Conservation (phyloP, 2,797 vertebrate genomes). For the Eulemur coronatus region DNA sequence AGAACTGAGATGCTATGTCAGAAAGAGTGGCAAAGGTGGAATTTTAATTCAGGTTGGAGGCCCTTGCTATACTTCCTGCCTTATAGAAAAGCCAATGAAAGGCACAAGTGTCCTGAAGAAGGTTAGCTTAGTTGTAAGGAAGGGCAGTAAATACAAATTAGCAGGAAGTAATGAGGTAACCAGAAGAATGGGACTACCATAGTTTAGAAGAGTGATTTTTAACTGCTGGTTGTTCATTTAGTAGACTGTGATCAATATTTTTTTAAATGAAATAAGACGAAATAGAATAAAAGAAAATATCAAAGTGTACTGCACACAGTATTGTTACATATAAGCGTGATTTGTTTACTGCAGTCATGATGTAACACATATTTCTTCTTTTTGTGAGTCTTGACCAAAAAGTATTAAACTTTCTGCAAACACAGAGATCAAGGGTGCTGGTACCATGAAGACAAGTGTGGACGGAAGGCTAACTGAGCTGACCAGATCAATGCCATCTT, state of each 20-base stretch:
- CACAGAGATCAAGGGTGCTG: not conserved
- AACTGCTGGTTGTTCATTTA: not conserved
- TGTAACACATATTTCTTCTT: not conserved
- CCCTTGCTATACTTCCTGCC: not conserved
- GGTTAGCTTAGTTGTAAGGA: not conserved
- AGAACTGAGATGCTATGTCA: not conserved
- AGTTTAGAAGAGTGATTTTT: slow-evolving; percentile 1
- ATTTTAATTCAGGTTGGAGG: not conserved
- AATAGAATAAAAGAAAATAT: slow-evolving; percentile 27
- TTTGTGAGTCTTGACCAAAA: not conserved
- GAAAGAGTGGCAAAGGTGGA: not conserved
- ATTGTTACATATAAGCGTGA: not conserved
- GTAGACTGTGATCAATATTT: not conserved
- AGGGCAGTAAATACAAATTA: not conserved
- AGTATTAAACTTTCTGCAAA: not conserved
- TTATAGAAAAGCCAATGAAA: not conserved
- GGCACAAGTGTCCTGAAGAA: not conserved
- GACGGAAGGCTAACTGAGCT: not conserved
- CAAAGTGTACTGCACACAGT: not conserved
- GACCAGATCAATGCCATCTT: not conserved
- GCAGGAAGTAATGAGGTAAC: not conserved
- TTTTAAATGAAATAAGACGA: not conserved
- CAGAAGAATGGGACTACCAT: not conserved
- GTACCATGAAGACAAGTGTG: not conserved
- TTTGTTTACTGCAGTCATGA: not conserved